Evolutionary conservation across 2,113 vertebrate species (phyloP), one percentile per base, ranked within the genome.

Genomic region (Microcebus ravelobensis): DNA sequence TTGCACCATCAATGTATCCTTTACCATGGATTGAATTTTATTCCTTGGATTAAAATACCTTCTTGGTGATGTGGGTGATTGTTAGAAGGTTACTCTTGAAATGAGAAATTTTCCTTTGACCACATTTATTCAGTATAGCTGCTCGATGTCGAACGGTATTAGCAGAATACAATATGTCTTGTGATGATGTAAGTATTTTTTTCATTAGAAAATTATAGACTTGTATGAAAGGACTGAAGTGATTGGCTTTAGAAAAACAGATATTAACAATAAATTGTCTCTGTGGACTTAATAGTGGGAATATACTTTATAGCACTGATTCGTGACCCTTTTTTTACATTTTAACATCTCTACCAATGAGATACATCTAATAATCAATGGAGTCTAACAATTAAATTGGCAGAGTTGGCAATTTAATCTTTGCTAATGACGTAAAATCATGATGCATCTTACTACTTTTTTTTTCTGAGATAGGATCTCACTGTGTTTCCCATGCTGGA

Each of bases 1-100:
- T 99, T 74, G 99, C 99, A 23, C 99, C 99, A 5, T 99, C 99
- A 70, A 99, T 99, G 99, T 99, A 99, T 99, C 99, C 99, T 99
- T 99, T 98, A n/a, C 12, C 7, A 13, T 0, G 55, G 42, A 90
- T 91, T 96, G 63, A 79, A 45, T 52, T 89, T 39, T 68, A 21
- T 68, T 92, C 23, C 90, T 36, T 21, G 77, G 63, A 57, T 36
- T 57, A 27, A 71, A 77, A 65, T 29, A 67, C 52, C 27, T 63
- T 93, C 55, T 94, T 8, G 0, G 7, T 52, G 17, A 71, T 29
- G 87, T 57, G 13, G 59, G 31, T 80, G 55, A 61, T 87, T 80
- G 29, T 87, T 92, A 87, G 81, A 0, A 48, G 57, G n/a, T 74
- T 65, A 11, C 8, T 94, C 13, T 77, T 88, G 1, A 86, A 85